Evolutionary conservation across 2,113 vertebrate genomes (phyloP).

Genomic region (Helogale parvula): DNA sequence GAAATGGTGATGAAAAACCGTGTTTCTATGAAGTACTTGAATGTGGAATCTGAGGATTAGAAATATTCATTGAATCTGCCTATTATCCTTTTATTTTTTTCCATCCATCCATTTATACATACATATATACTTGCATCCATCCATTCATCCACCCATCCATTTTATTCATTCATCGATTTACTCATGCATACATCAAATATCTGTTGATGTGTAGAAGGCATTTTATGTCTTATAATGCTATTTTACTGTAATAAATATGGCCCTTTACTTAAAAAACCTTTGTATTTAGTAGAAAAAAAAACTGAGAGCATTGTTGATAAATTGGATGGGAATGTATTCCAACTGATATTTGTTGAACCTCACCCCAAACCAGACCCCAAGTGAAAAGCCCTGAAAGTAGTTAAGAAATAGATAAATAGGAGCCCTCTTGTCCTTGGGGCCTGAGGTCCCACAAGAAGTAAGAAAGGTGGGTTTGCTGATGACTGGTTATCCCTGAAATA

Average conservation of each 20-base stretch:
- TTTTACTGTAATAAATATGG: background rate
- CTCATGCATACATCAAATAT: background rate
- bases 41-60: background rate
- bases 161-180: background rate
- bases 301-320: background rate
- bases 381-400: background rate
- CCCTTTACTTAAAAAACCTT: background rate
- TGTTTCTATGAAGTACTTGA: background rate
- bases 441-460: background rate
- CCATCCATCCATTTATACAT: fast-evolving
- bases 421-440: background rate
- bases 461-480: background rate
- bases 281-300: background rate
- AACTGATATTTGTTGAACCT: background rate
- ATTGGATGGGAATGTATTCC: background rate
- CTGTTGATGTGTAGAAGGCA: background rate
- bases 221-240: background rate
- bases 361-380: background rate
- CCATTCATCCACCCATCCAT: background rate
- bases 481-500: background rate
- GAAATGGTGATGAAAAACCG: background rate
- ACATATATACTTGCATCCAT: too few species aligned
- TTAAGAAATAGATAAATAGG: background rate
- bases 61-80: background rate
- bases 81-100: background rate